Evolutionary conservation across 2,113 vertebrate genomes (phyloP), one percentile per base, ranked within the genome.

Genomic region (Neodontobutis hainanensis): DNA sequence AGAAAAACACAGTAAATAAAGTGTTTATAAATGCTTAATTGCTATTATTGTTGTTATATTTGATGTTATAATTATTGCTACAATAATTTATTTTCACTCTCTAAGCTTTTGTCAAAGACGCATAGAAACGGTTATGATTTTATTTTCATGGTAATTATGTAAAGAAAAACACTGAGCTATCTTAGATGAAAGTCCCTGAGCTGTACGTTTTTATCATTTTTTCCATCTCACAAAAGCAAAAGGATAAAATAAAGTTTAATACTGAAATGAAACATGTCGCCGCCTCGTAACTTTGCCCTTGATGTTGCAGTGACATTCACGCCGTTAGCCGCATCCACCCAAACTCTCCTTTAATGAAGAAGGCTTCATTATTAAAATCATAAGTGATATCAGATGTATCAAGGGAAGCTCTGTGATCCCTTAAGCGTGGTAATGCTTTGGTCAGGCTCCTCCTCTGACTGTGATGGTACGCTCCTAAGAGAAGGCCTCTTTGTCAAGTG

Each of bases 31-130:
- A 91, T 83, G 85, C 89, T 90, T 91, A 88, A 93, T 92, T 92
- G 90, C 90, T 92, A 92, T 89, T 91, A 91, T 91, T 87, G 89
- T 92, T 92, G 89, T 92, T 91, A 91, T 88, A 87, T 90, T 91
- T 91, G 86, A 86, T 93, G 91, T 91, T 90, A 91, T 90, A 90
- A 92, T 91, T 92, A 91, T 92, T 93, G 91, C 92, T 91, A 91
- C 88, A 66, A 93, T 94, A 92, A 94, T 93, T 94, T 94, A 93
- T 94, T 93, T 93, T 92, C 88, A 92, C 90, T 91, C 81, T 90
- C 90, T 82, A 83, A 83, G 87, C 88, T 92, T 91, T 91, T 72
- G 79, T 91, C 88, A 84, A 89, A 89, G 88, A 91, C 87, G 89
- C 77, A 81, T 88, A 83, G 85, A 90, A 91, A 90, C 75, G 77